Conservation (phyloP, 2,888 invertebrate species). For the Adineta ricciae region DNA sequence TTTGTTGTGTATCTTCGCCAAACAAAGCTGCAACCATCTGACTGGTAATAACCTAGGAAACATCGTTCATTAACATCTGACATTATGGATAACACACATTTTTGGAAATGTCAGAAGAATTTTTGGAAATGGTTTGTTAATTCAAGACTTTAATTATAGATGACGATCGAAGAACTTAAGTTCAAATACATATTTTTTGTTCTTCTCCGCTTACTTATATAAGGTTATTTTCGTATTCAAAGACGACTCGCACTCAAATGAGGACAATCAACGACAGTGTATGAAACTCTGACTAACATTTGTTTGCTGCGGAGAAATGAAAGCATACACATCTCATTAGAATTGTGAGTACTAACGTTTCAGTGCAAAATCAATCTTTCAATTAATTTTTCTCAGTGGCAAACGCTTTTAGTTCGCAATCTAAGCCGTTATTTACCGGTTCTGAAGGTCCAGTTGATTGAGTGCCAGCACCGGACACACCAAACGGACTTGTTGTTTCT, state of each 20-base stretch:
- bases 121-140: no score
- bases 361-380: no score
- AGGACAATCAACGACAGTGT: not conserved
- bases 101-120: no score
- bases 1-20: conserved; percentile 54
- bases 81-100: no score
- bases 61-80: not conserved
- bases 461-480: not conserved
- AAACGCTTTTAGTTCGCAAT: no score
- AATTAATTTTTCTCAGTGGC: no score
- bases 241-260: no score
- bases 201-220: no score
- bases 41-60: not conserved
- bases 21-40: conserved; percentile 45
- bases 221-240: no score
- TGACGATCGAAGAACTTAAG: not conserved
- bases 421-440: not conserved
- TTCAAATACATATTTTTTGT: not conserved
- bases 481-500: not conserved
- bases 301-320: not conserved
- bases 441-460: not conserved
- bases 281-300: not conserved
- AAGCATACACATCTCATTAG: not conserved
- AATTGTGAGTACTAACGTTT: no score
- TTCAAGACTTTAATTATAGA: no score